Percentiles rank a stretch among this genome's conserved stretches.
phyloP scores from a whole-genome alignment of 2,113 vertebrate species.

The Cygnus atratus region DNA sequence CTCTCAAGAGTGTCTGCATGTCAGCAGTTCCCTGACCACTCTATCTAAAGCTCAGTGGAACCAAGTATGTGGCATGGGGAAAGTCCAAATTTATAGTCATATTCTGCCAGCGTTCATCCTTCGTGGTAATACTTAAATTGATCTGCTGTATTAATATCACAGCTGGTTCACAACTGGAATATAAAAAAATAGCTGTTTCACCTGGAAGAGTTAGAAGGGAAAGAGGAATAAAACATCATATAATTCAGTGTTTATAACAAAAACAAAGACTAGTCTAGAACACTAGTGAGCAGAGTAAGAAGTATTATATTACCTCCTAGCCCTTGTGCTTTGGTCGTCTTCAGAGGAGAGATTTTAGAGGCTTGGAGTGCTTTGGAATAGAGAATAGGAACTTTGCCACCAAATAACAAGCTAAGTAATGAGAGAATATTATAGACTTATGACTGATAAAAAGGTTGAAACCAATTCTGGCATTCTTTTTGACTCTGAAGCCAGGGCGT shows the following conservation, averaged over 20 bases:
- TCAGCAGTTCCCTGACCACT: not conserved
- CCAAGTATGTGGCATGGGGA: not conserved
- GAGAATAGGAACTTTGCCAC: not conserved
- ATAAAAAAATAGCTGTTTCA: not conserved
- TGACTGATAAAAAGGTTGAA: not conserved
- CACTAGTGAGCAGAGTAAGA: not conserved
- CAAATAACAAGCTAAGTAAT: not conserved
- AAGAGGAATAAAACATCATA: not conserved
- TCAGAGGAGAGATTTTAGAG: not conserved
- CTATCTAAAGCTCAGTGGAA: not conserved
- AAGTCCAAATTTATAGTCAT: not conserved
- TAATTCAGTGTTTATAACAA: not conserved
- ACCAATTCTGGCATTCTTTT: not conserved
- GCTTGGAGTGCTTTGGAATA: not conserved
- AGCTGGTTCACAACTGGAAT: not conserved
- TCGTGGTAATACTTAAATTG: not conserved
- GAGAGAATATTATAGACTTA: not conserved
- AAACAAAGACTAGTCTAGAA: not conserved
- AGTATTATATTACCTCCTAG: not conserved
- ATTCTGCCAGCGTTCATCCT: not conserved
- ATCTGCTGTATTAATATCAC: not conserved
- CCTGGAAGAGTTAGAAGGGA: not conserved
- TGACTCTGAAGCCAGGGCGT: not conserved
- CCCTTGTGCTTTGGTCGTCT: not conserved
- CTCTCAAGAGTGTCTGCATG: not conserved